A percentile compares a stretch with the other conserved stretches of the same genome.
Conservation (phyloP, 1,140 invertebrate genomes). For the Magallana angulata region DNA sequence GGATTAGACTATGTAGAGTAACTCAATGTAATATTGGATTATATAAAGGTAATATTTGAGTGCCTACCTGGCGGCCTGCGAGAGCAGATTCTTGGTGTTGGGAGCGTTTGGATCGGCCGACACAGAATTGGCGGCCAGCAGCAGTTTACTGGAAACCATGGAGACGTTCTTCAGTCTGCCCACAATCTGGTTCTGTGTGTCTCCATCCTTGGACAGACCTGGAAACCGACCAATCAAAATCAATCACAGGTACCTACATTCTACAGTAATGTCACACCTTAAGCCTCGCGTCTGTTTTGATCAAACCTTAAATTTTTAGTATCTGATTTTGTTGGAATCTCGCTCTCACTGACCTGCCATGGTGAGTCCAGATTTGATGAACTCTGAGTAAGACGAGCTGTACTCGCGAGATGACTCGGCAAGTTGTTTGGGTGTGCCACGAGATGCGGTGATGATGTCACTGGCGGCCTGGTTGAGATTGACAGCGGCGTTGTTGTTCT, state of each 20-base stretch:
- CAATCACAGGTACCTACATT: neutral
- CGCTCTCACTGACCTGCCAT: constrained; percentile 61
- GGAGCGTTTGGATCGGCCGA: too few species aligned
- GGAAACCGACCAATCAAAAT: neutral
- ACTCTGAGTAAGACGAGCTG: constrained; percentile 87
- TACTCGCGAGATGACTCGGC: constrained; percentile 88
- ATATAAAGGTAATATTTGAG: too few species aligned
- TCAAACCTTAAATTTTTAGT: too few species aligned
- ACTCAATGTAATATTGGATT: too few species aligned
- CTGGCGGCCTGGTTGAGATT: constrained; percentile 90
- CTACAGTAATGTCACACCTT: too few species aligned
- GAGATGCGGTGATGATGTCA: constrained; percentile 86
- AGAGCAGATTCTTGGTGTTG: too few species aligned
- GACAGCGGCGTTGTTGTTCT: constrained; percentile 90
- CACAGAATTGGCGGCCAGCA: too few species aligned
- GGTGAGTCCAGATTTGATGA: constrained; percentile 79
- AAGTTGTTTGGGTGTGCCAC: constrained; percentile 84
- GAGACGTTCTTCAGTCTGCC: constrained; percentile 92
- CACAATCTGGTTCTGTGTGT: constrained; percentile 84
- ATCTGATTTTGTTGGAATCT: neutral
- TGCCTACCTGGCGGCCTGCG: too few species aligned
- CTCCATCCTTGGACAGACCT: constrained; percentile 71
- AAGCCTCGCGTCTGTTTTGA: too few species aligned
- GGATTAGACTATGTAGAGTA: too few species aligned
- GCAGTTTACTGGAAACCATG: constrained; percentile 91